A percentile compares a stretch with the other conserved stretches of the same genome.
Conservation (phyloP, 2,888 invertebrate species). For the Theodoxus fluviatilis region DNA sequence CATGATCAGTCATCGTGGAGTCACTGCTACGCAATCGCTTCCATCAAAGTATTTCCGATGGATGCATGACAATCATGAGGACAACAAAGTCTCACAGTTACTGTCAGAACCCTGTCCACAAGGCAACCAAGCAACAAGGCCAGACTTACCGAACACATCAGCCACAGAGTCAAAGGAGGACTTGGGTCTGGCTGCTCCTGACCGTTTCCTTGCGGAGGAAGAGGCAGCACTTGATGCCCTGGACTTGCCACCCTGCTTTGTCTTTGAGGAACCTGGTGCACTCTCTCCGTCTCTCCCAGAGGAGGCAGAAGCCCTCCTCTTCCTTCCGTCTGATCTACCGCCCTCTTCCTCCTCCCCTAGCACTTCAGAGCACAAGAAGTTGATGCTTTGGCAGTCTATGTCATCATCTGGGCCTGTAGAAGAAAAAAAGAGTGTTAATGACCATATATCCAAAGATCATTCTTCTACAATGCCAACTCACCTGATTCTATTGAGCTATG, state of each 20-base stretch:
- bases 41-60: too few species aligned
- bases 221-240: neutral
- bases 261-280: neutral
- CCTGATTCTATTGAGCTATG: too few species aligned
- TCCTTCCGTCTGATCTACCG: neutral
- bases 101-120: too few species aligned
- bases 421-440: too few species aligned
- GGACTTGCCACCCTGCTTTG: neutral
- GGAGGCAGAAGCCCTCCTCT: neutral
- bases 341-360: slow-evolving; percentile 7
- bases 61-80: too few species aligned
- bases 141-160: slow-evolving; percentile 44
- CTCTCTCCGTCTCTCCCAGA: slow-evolving; percentile 1
- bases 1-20: too few species aligned
- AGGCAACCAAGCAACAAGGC: too few species aligned
- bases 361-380: neutral
- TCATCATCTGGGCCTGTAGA: neutral
- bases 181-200: slow-evolving; percentile 16
- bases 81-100: too few species aligned
- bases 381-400: neutral
- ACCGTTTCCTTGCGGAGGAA: too few species aligned
- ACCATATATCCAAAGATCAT: too few species aligned
- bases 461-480: too few species aligned
- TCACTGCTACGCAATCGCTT: too few species aligned
- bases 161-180: slow-evolving; percentile 39